A percentile compares a stretch with the other conserved stretches of the same genome.
These are phyloP conservation scores for Therioaphis trifolii DNA, from an alignment of 2,888 invertebrate species.

Conservation along the genomic window DNA sequence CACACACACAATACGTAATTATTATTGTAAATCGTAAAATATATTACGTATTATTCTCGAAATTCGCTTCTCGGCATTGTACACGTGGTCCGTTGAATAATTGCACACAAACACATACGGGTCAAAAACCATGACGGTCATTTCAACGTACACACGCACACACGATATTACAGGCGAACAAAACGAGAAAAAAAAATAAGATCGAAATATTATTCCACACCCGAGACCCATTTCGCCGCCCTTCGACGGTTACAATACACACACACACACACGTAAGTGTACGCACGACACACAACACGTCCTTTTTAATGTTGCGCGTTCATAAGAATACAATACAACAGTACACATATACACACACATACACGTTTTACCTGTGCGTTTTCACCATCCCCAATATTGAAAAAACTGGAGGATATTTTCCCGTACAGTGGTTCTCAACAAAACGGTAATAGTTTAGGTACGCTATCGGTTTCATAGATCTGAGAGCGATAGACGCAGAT, in stretches of 20 bases:
- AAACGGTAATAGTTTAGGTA: neutral
- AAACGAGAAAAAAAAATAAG: conserved; percentile 21
- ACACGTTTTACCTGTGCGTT: conserved; percentile 22
- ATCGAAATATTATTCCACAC: conserved; percentile 42
- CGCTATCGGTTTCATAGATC: conserved; percentile 18
- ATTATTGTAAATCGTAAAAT: too few relatives aligned
- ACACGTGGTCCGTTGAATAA: neutral
- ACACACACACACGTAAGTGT: too few relatives aligned
- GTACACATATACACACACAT: neutral
- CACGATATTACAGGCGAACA: neutral
- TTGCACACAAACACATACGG: neutral
- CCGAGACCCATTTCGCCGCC: too few relatives aligned
- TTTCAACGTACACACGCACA: neutral
- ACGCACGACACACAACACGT: conserved; percentile 10
- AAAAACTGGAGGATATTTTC: neutral
- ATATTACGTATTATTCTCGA: too few relatives aligned
- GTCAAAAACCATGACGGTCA: neutral
- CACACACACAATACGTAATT: neutral
- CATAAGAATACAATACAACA: neutral
- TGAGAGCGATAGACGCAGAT: too few relatives aligned
- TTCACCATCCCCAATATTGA: conserved; percentile 5
- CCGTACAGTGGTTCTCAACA: conserved; percentile 19
- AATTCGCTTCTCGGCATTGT: too few relatives aligned
- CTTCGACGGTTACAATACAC: conserved; percentile 11
- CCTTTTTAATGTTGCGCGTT: neutral